Conservation (phyloP, 2,113 vertebrate genomes). For the Mixornis gularis region DNA sequence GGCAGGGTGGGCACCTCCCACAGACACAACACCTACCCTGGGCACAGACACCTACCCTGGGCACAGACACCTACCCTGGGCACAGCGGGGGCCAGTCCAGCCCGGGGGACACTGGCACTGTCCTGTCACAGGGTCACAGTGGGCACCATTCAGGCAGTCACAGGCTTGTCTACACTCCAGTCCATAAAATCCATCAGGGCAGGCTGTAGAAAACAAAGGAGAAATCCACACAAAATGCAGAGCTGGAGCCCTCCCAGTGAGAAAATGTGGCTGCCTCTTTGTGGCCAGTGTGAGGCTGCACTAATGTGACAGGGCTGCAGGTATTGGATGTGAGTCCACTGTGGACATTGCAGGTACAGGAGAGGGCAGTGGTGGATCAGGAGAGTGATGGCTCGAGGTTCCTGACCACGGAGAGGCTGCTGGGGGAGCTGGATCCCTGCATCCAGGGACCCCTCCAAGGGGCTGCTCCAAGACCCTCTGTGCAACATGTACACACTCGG, state of each 20-base stretch:
- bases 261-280: not conserved
- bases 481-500: fast-evolving
- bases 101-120: conserved; percentile 79
- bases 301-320: not conserved
- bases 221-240: not conserved
- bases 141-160: conserved; percentile 76
- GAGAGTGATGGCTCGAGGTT: fast-evolving
- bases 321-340: fast-evolving
- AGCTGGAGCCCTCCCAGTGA: not conserved
- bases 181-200: conserved; percentile 88
- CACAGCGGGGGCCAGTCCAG: conserved; percentile 78
- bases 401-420: not conserved
- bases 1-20: not conserved
- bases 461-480: not conserved
- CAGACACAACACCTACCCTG: not conserved
- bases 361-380: not conserved
- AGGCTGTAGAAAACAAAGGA: conserved; percentile 70
- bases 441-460: not conserved
- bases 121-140: conserved; percentile 75
- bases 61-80: conserved; percentile 72
- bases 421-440: not conserved
- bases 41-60: too few species aligned
- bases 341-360: not conserved
- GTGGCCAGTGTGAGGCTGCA: not conserved
- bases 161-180: conserved; percentile 84